phyloP scores from a whole-genome alignment of 2,888 invertebrate genomes.

The Epinotia bilunana region DNA sequence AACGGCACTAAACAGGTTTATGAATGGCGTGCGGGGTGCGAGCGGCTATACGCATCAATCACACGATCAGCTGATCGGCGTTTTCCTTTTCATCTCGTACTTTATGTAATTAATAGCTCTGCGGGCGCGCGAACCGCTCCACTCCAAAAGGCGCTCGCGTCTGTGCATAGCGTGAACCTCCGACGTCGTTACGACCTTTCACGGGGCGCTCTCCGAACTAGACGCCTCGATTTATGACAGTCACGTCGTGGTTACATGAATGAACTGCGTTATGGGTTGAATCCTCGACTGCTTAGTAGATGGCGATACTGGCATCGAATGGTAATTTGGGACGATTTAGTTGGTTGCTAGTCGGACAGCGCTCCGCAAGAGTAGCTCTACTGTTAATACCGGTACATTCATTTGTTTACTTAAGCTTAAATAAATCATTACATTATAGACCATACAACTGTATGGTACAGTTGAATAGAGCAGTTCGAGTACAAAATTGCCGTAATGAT shows the following conservation, averaged over 20 bases:
- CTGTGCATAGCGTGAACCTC: neutral
- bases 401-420: constrained; percentile 1
- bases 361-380: constrained; percentile 5
- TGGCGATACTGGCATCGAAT: constrained; percentile 17
- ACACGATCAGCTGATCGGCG: constrained; percentile 77
- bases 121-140: constrained; percentile 58
- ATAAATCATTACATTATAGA: constrained; percentile 3
- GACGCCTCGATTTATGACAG: constrained; percentile 43
- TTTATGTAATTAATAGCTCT: constrained; percentile 77
- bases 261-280: constrained; percentile 59
- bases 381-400: constrained; percentile 3
- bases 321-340: constrained; percentile 19
- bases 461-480: constrained; percentile 7
- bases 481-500: constrained; percentile 23
- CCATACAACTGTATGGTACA: constrained; percentile 1
- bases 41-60: constrained; percentile 70
- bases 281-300: constrained; percentile 35
- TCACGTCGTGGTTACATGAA: constrained; percentile 66
- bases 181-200: constrained; percentile 26
- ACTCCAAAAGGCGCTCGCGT: constrained; percentile 1
- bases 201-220: constrained; percentile 27
- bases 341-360: constrained; percentile 8
- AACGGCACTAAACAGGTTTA: constrained; percentile 72
- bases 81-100: constrained; percentile 79
- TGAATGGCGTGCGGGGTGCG: constrained; percentile 61